A percentile compares a stretch with the other conserved stretches of the same genome.
phyloP scores from a whole-genome alignment of 2,888 invertebrate genomes.

The Archips crataeganus region DNA sequence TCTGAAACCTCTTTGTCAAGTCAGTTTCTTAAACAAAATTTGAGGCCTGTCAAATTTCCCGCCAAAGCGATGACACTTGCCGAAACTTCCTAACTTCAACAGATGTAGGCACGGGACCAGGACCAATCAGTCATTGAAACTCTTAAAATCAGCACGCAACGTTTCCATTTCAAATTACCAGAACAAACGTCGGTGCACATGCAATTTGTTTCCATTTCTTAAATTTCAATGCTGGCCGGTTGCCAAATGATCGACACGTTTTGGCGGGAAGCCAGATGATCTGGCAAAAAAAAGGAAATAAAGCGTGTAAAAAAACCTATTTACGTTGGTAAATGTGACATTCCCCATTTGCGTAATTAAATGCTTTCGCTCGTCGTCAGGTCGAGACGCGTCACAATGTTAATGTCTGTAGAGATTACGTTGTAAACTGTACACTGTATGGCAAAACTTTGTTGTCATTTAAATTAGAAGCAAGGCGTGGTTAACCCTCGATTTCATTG shows the following conservation, averaged over 20 bases:
- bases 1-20: no score
- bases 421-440: background rate
- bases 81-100: no score
- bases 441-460: background rate
- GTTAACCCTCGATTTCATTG: background rate
- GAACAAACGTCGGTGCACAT: constrained; percentile 26
- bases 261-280: constrained; percentile 72
- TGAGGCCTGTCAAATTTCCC: no score
- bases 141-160: background rate
- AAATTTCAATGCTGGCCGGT: constrained; percentile 65
- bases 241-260: constrained; percentile 77
- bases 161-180: constrained; percentile 6
- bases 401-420: background rate
- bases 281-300: constrained; percentile 49
- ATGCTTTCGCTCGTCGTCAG: constrained; percentile 1
- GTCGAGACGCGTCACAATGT: background rate
- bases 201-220: constrained; percentile 71
- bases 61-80: no score
- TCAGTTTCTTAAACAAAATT: no score
- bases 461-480: background rate
- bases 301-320: constrained; percentile 43
- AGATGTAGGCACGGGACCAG: background rate
- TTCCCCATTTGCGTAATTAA: constrained; percentile 42
- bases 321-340: constrained; percentile 44
- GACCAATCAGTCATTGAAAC: background rate